A percentile compares a stretch with the other conserved stretches of the same genome.
Conservation (phyloP, 2,888 invertebrate species). For the Lycophotia porphyrea region DNA sequence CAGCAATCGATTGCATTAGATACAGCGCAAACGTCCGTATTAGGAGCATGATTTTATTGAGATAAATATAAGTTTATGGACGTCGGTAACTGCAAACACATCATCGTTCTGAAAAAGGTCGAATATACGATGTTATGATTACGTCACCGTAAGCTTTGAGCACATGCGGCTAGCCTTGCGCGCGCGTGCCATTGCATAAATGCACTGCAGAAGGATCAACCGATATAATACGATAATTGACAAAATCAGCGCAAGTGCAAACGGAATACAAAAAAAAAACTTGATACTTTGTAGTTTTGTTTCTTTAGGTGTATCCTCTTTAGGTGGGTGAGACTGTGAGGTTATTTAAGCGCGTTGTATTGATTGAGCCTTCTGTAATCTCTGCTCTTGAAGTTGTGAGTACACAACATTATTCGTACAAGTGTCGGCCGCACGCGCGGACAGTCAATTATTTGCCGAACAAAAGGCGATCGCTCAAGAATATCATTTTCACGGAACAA, state of each 20-base stretch:
- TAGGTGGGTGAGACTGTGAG: not conserved
- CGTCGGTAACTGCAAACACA: slow-evolving; percentile 31
- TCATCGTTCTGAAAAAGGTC: slow-evolving; percentile 49
- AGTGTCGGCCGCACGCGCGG: slow-evolving; percentile 24
- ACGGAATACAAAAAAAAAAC: not conserved
- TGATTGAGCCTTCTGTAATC: slow-evolving; percentile 7
- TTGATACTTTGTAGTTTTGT: not conserved
- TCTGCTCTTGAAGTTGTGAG: not conserved
- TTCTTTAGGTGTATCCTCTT: not conserved
- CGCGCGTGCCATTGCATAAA: not conserved
- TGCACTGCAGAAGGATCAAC: slow-evolving; percentile 26
- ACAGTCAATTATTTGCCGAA: slow-evolving; percentile 55
- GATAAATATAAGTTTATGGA: slow-evolving; percentile 36
- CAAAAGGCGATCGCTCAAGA: slow-evolving; percentile 60
- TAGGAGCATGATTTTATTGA: slow-evolving; percentile 43
- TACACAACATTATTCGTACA: slow-evolving; percentile 25
- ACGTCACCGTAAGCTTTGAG: slow-evolving; percentile 61
- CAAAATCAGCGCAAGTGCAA: not conserved
- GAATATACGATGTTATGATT: slow-evolving; percentile 42
- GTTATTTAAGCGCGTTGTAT: not conserved
- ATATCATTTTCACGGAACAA: slow-evolving; percentile 45
- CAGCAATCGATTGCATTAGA: slow-evolving; percentile 26
- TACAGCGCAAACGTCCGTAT: slow-evolving; percentile 29
- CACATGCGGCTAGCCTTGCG: slow-evolving; percentile 52
- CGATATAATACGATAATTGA: not conserved